phyloP scores from a whole-genome alignment of 2,888 invertebrate species.

The Trissolcus japonicus region DNA sequence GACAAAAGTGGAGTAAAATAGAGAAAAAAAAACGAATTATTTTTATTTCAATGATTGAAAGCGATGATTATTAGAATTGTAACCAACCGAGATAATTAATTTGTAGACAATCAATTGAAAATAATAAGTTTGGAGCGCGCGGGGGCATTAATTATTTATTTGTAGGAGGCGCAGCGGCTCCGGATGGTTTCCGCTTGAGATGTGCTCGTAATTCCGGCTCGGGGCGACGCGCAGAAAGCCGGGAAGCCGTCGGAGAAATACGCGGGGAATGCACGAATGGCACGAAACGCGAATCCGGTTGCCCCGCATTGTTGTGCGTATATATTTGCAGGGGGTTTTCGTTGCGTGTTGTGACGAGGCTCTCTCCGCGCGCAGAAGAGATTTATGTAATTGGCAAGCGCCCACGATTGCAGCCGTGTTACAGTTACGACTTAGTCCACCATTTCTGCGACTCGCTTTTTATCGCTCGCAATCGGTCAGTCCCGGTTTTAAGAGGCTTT shows the following conservation, averaged over 20 bases:
- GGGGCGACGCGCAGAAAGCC: slow-evolving; percentile 40
- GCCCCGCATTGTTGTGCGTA: slow-evolving; percentile 38
- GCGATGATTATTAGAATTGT: no score
- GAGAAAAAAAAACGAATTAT: no score
- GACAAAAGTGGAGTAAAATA: no score
- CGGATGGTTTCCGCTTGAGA: no score
- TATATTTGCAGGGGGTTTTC: slow-evolving; percentile 32
- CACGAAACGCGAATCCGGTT: slow-evolving; percentile 50
- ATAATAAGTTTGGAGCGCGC: not conserved
- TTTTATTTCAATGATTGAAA: no score
- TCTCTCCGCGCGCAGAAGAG: slow-evolving; percentile 34
- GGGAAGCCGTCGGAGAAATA: slow-evolving; percentile 45
- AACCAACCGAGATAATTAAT: no score
- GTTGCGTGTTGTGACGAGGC: slow-evolving; percentile 44
- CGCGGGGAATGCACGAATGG: slow-evolving; percentile 41
- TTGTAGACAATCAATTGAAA: not conserved
- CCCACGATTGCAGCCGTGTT: slow-evolving; percentile 41
- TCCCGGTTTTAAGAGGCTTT: slow-evolving; percentile 21
- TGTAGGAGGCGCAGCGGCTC: no score
- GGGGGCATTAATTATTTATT: not conserved
- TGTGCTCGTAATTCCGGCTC: slow-evolving; percentile 37
- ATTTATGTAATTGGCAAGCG: slow-evolving; percentile 53
- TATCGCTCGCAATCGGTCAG: not conserved
- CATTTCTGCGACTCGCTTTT: slow-evolving; percentile 29
- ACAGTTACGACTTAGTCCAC: slow-evolving; percentile 48